Evolutionary conservation across 2,888 invertebrate species (phyloP), one percentile per base, ranked within the genome.

Genomic region (Drosophila putrida): DNA sequence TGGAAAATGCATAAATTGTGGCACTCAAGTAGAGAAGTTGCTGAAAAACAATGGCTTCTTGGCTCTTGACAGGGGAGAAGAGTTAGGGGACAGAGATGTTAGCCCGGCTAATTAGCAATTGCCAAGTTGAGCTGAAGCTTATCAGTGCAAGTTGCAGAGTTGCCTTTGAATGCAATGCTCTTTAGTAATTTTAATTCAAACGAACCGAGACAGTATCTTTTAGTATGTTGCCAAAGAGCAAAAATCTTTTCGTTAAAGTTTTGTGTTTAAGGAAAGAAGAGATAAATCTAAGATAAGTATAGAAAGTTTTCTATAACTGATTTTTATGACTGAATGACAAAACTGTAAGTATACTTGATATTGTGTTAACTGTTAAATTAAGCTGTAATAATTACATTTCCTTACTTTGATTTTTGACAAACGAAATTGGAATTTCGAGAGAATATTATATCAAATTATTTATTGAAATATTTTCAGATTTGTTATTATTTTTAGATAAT

Each of bases 1-100:
- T 80, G 82, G 86, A 83, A 83, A 82, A 85, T 83, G 82, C 82
- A 83, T 83, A 85, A 85, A 83, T 82, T 83, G 80, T 72, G 74
- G 82, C 69, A 75, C 67, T 71, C 81, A 81, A 81, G 71, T 72
- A 63, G 64, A 68, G 68, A 82, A 73, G 61, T 71, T 72, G 70
- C 68, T 54, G 67, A 70, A 82, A 75, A 77, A 82, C 84, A 82
- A 79, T 74, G 79, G 65, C 44, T 59, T 41, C 58, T 39, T 44
- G 39, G 15, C 4, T 4, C 4, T 4, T n/a, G 8, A 44, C 8
- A 31, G 54, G 33, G 8, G 20, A 15, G 47, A 5, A 15, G 20
- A 1, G 5, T 5, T 11, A 43, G 35, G 36, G 43, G 13, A 13
- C n/a, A 13, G 4, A 13, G 53, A 39, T 75, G 58, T 64, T 61